Evolutionary conservation across 2,113 vertebrate species (phyloP), one percentile per base, ranked within the genome.

Genomic region (Labeo rohita): DNA sequence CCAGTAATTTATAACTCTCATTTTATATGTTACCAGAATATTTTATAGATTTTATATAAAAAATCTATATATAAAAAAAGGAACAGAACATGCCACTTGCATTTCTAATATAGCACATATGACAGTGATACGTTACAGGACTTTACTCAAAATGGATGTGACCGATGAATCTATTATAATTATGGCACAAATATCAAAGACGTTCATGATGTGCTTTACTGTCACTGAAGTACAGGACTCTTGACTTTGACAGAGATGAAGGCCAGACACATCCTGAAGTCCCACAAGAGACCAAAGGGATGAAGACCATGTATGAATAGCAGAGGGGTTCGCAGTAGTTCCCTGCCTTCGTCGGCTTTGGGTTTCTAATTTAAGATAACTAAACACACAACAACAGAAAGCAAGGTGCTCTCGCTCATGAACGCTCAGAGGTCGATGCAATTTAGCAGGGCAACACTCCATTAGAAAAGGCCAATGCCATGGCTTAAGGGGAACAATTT

Each of bases 391-490:
- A 78, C 70, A 84, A 70, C 87, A 83, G 34, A 68, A 95, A 96
- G 95, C 96, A 96, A 96, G 96, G 96, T 96, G 95, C 95, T 97
- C 95, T 95, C 34, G 49, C 95, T 95, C 94, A 80, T 92, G 93
- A 90, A 95, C 96, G 96, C 96, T 95, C 95, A 96, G 97, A 98
- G 97, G 96, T 95, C 96, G 96, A 95, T 96, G 95, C 96, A 97
- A 96, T 97, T 98, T 92, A 97, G 95, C 96, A 95, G 96, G 96
- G 94, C 91, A 89, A 90, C 94, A 95, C 95, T 94, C 96, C 96
- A 97, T 97, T 98, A 97, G 96, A 97, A 97, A 97, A 96, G 96
- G 96, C 96, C 97, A 96, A 96, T 95, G 94, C 95, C 95, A 93
- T 96, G 91, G 96, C 96, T 96, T 95, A 92, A 90, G 97, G 96